Percentiles rank a stretch among this genome's conserved stretches.
These are phyloP conservation scores for Sepioteuthis lessoniana DNA, from an alignment of 2,888 invertebrate species.

Conservation along the genomic window DNA sequence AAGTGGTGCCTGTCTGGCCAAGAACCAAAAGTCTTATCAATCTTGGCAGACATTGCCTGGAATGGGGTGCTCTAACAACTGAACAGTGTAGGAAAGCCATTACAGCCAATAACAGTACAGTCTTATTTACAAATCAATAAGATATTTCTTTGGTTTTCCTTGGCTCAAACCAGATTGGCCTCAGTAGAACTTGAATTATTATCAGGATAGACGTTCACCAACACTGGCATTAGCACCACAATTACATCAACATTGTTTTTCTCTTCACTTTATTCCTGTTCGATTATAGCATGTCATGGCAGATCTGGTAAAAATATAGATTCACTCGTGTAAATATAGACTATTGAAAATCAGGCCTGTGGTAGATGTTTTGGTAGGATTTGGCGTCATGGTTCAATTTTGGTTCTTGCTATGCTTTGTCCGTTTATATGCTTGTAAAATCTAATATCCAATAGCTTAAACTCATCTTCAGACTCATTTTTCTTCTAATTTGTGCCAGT, in stretches of 20 bases:
- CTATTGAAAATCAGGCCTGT: no score
- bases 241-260: not conserved
- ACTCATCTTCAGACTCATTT: no score
- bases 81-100: not conserved
- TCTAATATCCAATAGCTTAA: no score
- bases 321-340: not conserved
- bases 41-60: not conserved
- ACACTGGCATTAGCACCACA: not conserved
- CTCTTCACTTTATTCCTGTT: not conserved
- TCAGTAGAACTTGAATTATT: not conserved
- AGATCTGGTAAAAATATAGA: not conserved
- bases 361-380: no score
- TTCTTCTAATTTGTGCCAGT: no score
- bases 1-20: not conserved
- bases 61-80: not conserved
- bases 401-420: no score
- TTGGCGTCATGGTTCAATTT: no score
- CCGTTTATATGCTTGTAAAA: no score
- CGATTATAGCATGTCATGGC: not conserved
- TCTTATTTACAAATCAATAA: not conserved
- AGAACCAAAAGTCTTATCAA: not conserved
- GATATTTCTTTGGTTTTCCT: not conserved
- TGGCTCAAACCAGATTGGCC: not conserved
- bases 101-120: not conserved
- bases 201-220: not conserved